Percentiles rank a stretch among this genome's conserved stretches.
Conservation (phyloP, 2,113 vertebrate genomes). For the Brevimyrus niger region DNA sequence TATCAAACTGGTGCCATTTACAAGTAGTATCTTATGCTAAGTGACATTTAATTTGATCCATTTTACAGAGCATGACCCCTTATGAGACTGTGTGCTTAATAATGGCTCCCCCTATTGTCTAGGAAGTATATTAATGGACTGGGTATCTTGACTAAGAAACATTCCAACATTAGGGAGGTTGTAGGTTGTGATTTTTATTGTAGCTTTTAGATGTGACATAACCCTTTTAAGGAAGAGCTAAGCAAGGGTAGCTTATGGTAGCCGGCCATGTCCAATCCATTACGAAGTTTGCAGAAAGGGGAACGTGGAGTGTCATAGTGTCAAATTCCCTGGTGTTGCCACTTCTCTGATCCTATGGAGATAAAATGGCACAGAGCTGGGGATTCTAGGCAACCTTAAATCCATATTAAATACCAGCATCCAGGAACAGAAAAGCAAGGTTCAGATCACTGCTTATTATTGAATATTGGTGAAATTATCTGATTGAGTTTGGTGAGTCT, state of each 20-base stretch:
- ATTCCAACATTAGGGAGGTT: background rate
- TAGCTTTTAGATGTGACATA: background rate
- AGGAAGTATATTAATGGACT: constrained; percentile 7
- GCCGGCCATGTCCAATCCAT: background rate
- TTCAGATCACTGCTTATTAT: background rate
- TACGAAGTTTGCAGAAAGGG: background rate
- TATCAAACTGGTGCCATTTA: background rate
- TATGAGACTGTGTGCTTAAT: background rate
- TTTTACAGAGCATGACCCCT: background rate
- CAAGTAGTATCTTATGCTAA: background rate
- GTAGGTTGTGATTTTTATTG: background rate
- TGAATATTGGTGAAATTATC: background rate
- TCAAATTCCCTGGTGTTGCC: background rate
- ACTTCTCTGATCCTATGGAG: background rate
- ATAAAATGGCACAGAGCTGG: constrained; percentile 15
- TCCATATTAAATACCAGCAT: constrained; percentile 1
- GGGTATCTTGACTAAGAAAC: background rate
- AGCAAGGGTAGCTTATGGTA: background rate
- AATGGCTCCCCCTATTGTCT: background rate
- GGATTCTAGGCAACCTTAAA: constrained; percentile 12
- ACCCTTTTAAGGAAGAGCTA: background rate
- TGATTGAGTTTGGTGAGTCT: constrained; percentile 10
- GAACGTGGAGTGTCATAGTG: background rate
- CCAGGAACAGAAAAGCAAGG: background rate
- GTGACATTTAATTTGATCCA: background rate